Evolutionary conservation across 2,797 vertebrate species (phyloP), one percentile per base, ranked within the genome.

Genomic region (Steatocranus sp.): DNA sequence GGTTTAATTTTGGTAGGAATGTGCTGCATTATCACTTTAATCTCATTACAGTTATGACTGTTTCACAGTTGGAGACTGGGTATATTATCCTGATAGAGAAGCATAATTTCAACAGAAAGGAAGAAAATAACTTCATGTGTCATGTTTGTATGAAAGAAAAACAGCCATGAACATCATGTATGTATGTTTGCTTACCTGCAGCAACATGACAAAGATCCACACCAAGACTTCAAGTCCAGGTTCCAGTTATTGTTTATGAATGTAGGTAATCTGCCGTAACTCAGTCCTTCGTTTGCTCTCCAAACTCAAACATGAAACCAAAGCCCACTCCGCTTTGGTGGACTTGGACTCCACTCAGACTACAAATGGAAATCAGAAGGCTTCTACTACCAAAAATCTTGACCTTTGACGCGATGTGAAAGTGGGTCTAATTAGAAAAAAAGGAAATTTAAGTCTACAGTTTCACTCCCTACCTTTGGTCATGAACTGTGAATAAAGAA

Each of bases 361-460:
- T 70, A 43, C 20, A 0, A 68, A 25, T 43, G 38, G 38, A 68
- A 43, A 70, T 70, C 63, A 27, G 2, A 70, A 70, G 41, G 23
- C 23, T 27, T 43, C 63, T 41, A 25, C 36, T 43, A 23, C 36
- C 36, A 68, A 17, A 68, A 0, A 43, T 25, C 38, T 43, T 23
- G 20, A 43, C 63, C 20, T 68, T 41, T 68, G 36, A 68, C 36
- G 14, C 6, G 0, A 11, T 27, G 38, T 70, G 15, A 70, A 46
- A 43, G 14, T 70, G 23, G 38, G 4, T 3, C 66, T 25, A 46
- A 70, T 17, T 0, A 46, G 6, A 18, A 27, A 18, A 15, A 27
- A 27, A 46, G 23, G 36, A 70, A 0, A 25, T 46, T 41, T 8
- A 7, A 0, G 1, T 46, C 66, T 70, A 11, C 15, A 27, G 66